These are phyloP conservation scores for Todiramphus chloris DNA, from an alignment of 2,113 vertebrate genomes.

Conservation along the genomic window DNA sequence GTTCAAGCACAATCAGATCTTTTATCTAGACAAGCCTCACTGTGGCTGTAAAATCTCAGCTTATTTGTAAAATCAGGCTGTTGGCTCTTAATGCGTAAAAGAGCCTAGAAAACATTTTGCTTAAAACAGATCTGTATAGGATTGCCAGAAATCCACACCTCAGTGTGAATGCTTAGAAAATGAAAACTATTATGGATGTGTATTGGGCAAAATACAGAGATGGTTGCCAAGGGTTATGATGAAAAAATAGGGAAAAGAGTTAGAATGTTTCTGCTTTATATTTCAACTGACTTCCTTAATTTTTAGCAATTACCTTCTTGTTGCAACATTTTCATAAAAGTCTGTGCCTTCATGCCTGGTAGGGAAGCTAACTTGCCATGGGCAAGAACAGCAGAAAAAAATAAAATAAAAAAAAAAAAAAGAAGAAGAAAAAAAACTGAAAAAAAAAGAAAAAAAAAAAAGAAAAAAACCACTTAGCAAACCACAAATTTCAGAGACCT, in stretches of 20 bases:
- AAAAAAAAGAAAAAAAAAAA: background rate
- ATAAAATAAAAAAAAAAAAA: background rate
- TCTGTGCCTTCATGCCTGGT: constrained; percentile 67
- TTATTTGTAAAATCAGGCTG: background rate
- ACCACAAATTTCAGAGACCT: constrained; percentile 95
- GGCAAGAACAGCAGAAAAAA: constrained; percentile 66
- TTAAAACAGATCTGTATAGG: background rate
- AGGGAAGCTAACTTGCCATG: constrained; percentile 79
- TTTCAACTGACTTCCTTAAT: constrained; percentile 62
- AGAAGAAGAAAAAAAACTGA: background rate
- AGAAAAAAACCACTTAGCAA: constrained; percentile 81
- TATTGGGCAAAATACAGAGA: background rate
- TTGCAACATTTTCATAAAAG: constrained; percentile 75
- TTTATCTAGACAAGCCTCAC: constrained; percentile 16
- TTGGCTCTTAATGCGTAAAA: background rate
- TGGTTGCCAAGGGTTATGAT: background rate
- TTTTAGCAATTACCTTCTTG: constrained; percentile 71
- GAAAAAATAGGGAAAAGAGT: background rate
- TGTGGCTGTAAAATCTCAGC: constrained; percentile 4
- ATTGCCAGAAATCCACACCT: constrained; percentile 3
- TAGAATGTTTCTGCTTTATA: constrained; percentile 24
- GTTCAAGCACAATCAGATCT: constrained; percentile 22
- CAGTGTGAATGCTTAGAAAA: background rate
- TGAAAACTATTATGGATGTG: background rate
- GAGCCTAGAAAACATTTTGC: background rate